phyloP scores from a whole-genome alignment of 2,888 invertebrate genomes.

The Rotaria magnacalcarata region DNA sequence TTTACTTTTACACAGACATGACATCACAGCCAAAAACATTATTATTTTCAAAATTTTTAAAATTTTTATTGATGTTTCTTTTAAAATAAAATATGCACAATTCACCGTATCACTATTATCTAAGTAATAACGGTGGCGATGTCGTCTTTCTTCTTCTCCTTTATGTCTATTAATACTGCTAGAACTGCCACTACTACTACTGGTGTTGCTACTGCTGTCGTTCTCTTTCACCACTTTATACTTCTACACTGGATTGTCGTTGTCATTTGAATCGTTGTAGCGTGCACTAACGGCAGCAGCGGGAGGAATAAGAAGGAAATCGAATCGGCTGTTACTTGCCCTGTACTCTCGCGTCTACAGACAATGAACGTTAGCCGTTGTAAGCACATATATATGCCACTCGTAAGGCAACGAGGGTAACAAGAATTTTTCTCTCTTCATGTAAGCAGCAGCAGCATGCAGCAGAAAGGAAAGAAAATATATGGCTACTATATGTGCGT shows the following conservation, averaged over 20 bases:
- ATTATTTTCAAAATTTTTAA: too few relatives aligned
- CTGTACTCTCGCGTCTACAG: constrained; percentile 1
- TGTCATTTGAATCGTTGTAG: constrained; percentile 29
- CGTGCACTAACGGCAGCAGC: constrained; percentile 24
- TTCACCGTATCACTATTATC: not conserved
- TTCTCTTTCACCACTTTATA: not conserved
- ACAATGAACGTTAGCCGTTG: not conserved
- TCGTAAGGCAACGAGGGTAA: not conserved
- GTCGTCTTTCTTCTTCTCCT: not conserved
- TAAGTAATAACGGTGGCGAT: not conserved
- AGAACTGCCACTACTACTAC: not conserved
- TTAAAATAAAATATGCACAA: not conserved
- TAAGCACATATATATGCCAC: not conserved
- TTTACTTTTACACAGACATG: too few relatives aligned
- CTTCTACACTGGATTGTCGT: not conserved
- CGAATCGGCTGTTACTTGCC: constrained; percentile 20
- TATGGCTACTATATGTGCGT: not conserved
- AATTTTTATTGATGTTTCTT: not conserved
- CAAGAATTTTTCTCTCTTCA: not conserved
- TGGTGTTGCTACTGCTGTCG: not conserved
- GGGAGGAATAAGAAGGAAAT: constrained; percentile 15
- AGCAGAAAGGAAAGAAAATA: constrained; percentile 16
- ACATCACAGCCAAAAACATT: too few relatives aligned
- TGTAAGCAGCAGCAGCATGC: not conserved
- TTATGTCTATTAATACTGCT: not conserved